Evolutionary conservation across 2,888 invertebrate species (phyloP).

Genomic region (Syrista parreyssii): DNA sequence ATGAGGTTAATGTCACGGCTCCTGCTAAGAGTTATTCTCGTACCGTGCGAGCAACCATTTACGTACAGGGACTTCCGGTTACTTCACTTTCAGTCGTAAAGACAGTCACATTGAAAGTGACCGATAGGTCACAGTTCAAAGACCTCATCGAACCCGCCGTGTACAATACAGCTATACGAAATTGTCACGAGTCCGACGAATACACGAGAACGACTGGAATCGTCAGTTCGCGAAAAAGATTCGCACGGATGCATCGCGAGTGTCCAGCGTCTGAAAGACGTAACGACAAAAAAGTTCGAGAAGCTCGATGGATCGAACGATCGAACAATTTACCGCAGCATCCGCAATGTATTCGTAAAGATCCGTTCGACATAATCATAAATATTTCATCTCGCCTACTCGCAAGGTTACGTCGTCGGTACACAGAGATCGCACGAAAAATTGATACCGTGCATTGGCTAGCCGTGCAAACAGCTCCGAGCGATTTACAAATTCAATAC

Average conservation of each 20-base stretch:
- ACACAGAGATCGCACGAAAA: no score
- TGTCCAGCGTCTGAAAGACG: background rate
- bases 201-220: background rate
- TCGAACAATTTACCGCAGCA: background rate
- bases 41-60: conserved; percentile 30
- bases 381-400: background rate
- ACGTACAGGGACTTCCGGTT: conserved; percentile 38
- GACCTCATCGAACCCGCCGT: conserved; percentile 20
- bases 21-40: background rate
- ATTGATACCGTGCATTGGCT: no score
- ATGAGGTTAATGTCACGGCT: background rate
- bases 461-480: no score
- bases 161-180: background rate
- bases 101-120: conserved; percentile 31
- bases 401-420: no score
- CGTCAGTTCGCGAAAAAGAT: background rate
- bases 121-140: conserved; percentile 27
- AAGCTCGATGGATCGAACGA: background rate
- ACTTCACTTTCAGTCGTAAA: conserved; percentile 41
- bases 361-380: background rate
- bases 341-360: no score
- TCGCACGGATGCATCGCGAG: background rate
- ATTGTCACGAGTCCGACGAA: background rate
- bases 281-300: background rate
- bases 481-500: no score